phyloP scores from a whole-genome alignment of 2,888 invertebrate species.

The Helicoverpa assulta region DNA sequence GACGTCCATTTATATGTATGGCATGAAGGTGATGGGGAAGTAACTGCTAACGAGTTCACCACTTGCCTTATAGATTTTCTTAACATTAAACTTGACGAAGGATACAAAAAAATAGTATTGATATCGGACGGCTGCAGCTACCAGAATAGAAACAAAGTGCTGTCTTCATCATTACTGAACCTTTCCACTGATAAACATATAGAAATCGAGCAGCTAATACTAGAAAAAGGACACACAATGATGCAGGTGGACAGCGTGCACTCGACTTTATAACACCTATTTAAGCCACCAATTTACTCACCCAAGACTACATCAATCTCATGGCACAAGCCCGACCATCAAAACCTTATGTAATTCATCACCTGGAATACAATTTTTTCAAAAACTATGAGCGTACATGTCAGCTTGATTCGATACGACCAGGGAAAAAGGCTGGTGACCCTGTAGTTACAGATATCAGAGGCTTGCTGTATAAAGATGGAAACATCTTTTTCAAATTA shows the following conservation, averaged over 20 bases:
- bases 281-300: constrained; percentile 16
- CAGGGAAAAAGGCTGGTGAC: no score
- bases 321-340: constrained; percentile 29
- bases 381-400: constrained; percentile 19
- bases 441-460: no score
- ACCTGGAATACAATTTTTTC: constrained; percentile 20
- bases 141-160: constrained; percentile 18
- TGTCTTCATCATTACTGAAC: constrained; percentile 6
- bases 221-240: constrained; percentile 42
- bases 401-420: constrained; percentile 1
- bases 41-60: constrained; percentile 14
- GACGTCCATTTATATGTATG: constrained; percentile 22
- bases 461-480: constrained; percentile 17
- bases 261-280: constrained; percentile 27
- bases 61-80: constrained; percentile 20
- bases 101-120: constrained; percentile 19
- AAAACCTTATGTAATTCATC: constrained; percentile 20
- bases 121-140: constrained; percentile 21
- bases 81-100: background rate
- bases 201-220: constrained; percentile 17
- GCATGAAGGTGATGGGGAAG: constrained; percentile 28
- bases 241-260: constrained; percentile 44
- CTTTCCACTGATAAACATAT: constrained; percentile 1
- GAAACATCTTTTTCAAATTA: constrained; percentile 14
- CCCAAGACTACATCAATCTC: constrained; percentile 18